Evolutionary conservation across 2,113 vertebrate genomes (phyloP).

Genomic region (Sander vitreus): DNA sequence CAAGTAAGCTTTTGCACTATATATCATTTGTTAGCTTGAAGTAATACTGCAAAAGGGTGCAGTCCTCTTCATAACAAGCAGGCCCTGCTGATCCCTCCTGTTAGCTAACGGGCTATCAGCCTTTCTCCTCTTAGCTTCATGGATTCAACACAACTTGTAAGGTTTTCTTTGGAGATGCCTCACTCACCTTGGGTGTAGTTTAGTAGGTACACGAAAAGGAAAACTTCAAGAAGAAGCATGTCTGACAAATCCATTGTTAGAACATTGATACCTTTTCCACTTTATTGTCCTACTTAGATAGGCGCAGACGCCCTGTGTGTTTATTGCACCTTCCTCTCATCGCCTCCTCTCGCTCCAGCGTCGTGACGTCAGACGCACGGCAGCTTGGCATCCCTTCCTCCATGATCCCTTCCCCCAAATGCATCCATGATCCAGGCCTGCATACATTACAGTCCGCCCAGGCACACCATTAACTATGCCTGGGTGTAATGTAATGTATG

Average conservation of each 20-base stretch:
- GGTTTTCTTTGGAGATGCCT: constrained; percentile 24
- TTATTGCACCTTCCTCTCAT: constrained; percentile 84
- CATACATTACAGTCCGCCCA: constrained; percentile 16
- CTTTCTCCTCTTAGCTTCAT: constrained; percentile 57
- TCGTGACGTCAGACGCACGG: constrained; percentile 82
- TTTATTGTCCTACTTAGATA: constrained; percentile 86
- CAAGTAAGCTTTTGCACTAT: neutral
- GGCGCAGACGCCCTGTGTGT: constrained; percentile 86
- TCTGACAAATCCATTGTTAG: constrained; percentile 82
- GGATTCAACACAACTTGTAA: constrained; percentile 42
- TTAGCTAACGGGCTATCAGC: constrained; percentile 71
- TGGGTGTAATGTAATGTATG: neutral
- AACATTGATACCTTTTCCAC: constrained; percentile 82
- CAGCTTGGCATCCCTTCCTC: constrained; percentile 53
- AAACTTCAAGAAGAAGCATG: constrained; percentile 76
- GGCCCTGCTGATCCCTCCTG: constrained; percentile 69
- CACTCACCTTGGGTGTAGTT: constrained; percentile 81
- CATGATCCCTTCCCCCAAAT: constrained; percentile 54
- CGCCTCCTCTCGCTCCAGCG: constrained; percentile 68
- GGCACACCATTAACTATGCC: neutral
- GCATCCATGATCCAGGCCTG: constrained; percentile 50
- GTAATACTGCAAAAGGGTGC: constrained; percentile 72
- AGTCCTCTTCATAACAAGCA: constrained; percentile 80
- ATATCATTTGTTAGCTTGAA: constrained; percentile 38
- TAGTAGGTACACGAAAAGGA: constrained; percentile 71